Evolutionary conservation across 1,140 invertebrate species (phyloP).

Genomic region (Charaxes varanes): DNA sequence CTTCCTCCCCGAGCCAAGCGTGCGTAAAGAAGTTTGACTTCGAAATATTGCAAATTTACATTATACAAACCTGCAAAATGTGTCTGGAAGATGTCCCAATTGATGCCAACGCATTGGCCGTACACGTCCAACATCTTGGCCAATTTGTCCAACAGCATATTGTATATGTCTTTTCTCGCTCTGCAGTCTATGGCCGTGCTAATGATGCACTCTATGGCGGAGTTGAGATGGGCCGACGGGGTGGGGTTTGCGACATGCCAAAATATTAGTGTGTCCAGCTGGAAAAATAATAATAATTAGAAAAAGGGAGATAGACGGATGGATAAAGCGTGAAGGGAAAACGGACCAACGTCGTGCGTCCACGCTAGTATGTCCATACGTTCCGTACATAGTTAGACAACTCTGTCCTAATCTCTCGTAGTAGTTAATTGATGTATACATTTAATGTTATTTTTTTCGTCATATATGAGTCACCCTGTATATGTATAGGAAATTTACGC

Average conservation of each 20-base stretch:
- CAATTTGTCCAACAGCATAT: conserved; percentile 12
- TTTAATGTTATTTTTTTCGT: too few relatives aligned
- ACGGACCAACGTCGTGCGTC: too few relatives aligned
- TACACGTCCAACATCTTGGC: conserved; percentile 12
- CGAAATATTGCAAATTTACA: too few relatives aligned
- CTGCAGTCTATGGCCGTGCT: conserved; percentile 12
- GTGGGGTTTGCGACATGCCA: conserved; percentile 22
- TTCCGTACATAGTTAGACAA: too few relatives aligned
- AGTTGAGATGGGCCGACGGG: conserved; percentile 8
- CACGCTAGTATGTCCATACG: too few relatives aligned
- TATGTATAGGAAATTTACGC: not conserved
- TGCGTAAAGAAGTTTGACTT: too few relatives aligned
- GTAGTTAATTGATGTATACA: too few relatives aligned
- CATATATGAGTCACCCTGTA: too few relatives aligned
- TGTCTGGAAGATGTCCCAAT: conserved; percentile 6
- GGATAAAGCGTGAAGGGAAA: too few relatives aligned
- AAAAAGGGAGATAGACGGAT: too few relatives aligned
- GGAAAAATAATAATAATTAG: conserved; percentile 11
- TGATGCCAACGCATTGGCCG: not conserved
- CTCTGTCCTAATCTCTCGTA: too few relatives aligned
- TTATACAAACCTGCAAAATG: conserved; percentile 8
- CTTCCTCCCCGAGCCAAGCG: too few relatives aligned
- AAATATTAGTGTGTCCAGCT: conserved; percentile 32
- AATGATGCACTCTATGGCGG: conserved; percentile 17
- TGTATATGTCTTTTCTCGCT: conserved; percentile 1